Conservation (phyloP, 2,797 vertebrate species). For the Martes flavigula region DNA sequence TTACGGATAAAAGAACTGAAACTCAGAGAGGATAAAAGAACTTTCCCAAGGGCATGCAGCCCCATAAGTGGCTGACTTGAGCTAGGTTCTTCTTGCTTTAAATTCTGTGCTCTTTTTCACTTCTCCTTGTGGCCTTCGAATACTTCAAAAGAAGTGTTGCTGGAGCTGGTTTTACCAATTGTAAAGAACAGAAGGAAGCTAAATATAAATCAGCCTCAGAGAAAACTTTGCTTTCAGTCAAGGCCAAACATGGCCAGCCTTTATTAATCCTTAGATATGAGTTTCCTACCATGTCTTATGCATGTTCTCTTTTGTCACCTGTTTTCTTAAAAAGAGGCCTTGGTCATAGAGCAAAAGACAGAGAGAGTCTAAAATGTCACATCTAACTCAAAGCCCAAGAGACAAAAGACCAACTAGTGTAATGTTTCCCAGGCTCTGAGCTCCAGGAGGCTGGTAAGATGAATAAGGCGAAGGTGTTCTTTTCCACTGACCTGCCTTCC, state of each 20-base stretch:
- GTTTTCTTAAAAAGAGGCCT: constrained; percentile 57
- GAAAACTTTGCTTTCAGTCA: constrained; percentile 51
- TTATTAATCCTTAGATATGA: constrained; percentile 41
- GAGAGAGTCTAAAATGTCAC: constrained; percentile 54
- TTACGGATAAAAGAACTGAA: constrained; percentile 71
- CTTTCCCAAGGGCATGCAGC: not conserved
- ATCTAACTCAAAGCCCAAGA: constrained; percentile 32
- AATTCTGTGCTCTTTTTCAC: constrained; percentile 59
- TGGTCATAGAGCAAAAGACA: constrained; percentile 46
- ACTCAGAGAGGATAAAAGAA: constrained; percentile 52
- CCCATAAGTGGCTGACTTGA: constrained; percentile 26
- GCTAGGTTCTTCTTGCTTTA: constrained; percentile 60
- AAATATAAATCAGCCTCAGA: constrained; percentile 67
- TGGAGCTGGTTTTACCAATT: constrained; percentile 50
- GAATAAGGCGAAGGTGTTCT: not conserved
- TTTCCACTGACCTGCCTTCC: not conserved
- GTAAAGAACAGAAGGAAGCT: constrained; percentile 66
- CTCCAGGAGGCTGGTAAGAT: not conserved
- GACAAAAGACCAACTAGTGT: not conserved
- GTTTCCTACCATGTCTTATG: constrained; percentile 37
- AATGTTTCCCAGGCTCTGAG: not conserved
- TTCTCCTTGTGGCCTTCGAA: constrained; percentile 58
- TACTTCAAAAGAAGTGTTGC: constrained; percentile 63
- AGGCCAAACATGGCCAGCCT: constrained; percentile 57
- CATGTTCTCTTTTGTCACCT: constrained; percentile 48